Evolutionary conservation across 2,797 vertebrate species (phyloP).

Genomic region (Nyctalus aviator): DNA sequence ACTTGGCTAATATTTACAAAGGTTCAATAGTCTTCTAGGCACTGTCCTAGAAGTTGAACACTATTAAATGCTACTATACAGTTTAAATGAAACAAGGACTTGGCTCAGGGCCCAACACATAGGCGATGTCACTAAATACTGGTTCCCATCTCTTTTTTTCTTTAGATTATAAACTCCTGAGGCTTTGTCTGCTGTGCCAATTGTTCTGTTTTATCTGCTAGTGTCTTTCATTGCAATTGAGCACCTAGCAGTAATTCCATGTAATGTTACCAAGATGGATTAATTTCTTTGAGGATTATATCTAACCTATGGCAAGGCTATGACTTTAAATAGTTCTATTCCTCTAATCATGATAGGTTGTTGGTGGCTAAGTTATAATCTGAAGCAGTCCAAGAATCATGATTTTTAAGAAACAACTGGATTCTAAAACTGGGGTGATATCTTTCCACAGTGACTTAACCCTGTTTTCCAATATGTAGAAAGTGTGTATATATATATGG

Average conservation of each 20-base stretch:
- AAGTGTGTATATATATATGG: background rate
- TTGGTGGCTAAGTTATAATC: background rate
- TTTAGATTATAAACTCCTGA: background rate
- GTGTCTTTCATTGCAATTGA: background rate
- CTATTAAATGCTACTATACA: background rate
- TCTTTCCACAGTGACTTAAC: background rate
- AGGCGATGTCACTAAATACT: background rate
- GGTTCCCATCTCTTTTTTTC: background rate
- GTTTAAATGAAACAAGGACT: constrained; percentile 3
- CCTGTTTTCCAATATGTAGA: background rate
- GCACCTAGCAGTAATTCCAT: background rate
- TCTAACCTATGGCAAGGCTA: background rate
- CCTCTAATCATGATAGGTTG: background rate
- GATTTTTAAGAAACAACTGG: background rate
- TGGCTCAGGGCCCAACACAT: background rate
- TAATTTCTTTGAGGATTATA: background rate
- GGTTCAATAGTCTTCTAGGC: background rate
- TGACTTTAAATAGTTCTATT: background rate
- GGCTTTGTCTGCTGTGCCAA: background rate
- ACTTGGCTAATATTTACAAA: constrained; percentile 23
- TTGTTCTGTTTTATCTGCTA: background rate
- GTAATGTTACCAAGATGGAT: background rate
- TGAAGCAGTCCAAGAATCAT: background rate
- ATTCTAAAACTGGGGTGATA: background rate
- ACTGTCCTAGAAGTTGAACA: background rate